Evolutionary conservation across 1,140 invertebrate genomes (phyloP), one percentile per base, ranked within the genome.

Genomic region (Diachasmimorpha longicaudata): DNA sequence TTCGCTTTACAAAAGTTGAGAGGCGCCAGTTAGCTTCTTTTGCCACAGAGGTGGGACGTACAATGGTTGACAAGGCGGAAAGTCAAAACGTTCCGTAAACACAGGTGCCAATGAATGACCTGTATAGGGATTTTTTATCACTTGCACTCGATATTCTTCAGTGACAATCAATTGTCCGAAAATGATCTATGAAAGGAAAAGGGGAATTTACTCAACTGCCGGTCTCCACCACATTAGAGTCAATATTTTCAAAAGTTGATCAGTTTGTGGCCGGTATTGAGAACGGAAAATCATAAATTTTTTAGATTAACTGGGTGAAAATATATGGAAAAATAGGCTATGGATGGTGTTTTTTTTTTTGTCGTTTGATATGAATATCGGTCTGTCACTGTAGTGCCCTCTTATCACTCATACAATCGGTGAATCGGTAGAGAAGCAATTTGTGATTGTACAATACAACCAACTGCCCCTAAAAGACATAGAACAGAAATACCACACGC

Each of bases 31-130:
- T 37, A 36, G 11, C 39, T 68, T n/a, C 36, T 68, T n/a, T 8
- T 16, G 31, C 14, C 13, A 25, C 13, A 9, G 5, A 36, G n/a
- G 36, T 36, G 25, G 31, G 36, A 19, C 13, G 42, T 21, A 74
- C 44, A 48, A 69, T 52, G 9, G 19, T 31, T 68, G 42, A 21
- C 13, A 74, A 37, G 44, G 6, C n/a, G 68, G 66, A 6, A 31
- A 31, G 44, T 69, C 58, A 74, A 67, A 67, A 67, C 31, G 13
- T 31, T 52, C 46, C 42, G 66, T 66, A 74, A 69, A 74, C 73
- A 74, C 73, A 74, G 66, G 73, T 74, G 73, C 37, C 23, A 74
- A 25, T 37, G 23, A 25, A 39, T 74, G 48, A 67, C 58, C 58
- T 44, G 72, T 46, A 39, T 74, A 74, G 25, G 42, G 16, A 39